Percentiles rank a stretch among this genome's conserved stretches.
Conservation (phyloP, 2,113 vertebrate species). For the Neomonachus schauinslandi region DNA sequence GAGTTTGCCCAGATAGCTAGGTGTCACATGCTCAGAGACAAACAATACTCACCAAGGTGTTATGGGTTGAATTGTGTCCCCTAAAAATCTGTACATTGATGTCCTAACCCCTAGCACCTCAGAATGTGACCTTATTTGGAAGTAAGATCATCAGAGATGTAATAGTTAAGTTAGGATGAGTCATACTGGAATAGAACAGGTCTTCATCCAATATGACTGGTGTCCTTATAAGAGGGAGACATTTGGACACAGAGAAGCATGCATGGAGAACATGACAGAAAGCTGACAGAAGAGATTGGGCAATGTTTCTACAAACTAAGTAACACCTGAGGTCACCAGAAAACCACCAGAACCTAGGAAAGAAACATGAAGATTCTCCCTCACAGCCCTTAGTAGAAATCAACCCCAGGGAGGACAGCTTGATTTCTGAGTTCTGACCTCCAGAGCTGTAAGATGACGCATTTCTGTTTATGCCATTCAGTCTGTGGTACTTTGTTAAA, state of each 20-base stretch:
- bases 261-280: fast-evolving
- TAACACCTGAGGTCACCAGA: background rate
- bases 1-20: background rate
- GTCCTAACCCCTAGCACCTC: background rate
- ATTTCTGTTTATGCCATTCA: fast-evolving
- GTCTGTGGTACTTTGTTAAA: background rate
- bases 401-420: background rate
- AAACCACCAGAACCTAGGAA: fast-evolving
- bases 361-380: fast-evolving
- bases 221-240: background rate
- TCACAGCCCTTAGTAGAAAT: fast-evolving
- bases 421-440: background rate
- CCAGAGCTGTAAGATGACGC: too few relatives aligned
- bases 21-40: background rate
- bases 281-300: background rate
- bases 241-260: background rate
- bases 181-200: fast-evolving
- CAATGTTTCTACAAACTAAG: background rate
- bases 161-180: background rate
- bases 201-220: fast-evolving
- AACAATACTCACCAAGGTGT: background rate
- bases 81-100: fast-evolving
- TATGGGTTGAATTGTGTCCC: background rate
- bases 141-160: background rate
- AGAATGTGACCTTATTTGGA: too few relatives aligned